A percentile compares a stretch with the other conserved stretches of the same genome.
phyloP scores from a whole-genome alignment of 92 coral and sea anemone genomes.

The Palythoa grandis region DNA sequence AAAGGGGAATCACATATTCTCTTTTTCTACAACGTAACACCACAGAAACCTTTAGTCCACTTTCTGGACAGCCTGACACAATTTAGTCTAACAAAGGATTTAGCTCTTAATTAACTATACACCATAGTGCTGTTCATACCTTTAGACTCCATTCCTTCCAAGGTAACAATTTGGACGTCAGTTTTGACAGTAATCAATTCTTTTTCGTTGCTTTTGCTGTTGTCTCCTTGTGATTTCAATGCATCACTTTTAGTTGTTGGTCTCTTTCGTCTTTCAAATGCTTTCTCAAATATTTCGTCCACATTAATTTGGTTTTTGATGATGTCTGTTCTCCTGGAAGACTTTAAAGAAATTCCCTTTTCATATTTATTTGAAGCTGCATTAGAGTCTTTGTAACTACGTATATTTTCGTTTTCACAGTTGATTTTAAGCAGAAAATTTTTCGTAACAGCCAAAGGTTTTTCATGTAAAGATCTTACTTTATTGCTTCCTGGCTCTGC shows the following conservation, averaged over 20 bases:
- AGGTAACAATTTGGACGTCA: too few relatives aligned
- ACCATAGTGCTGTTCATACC: too few relatives aligned
- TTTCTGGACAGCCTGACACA: too few relatives aligned
- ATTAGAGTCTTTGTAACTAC: not conserved
- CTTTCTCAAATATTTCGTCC: constrained; percentile 24
- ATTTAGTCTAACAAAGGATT: too few relatives aligned
- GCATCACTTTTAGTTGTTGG: not conserved
- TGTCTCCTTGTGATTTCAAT: not conserved
- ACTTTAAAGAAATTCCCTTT: not conserved
- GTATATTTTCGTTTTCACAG: not conserved
- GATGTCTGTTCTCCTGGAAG: not conserved
- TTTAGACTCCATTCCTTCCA: too few relatives aligned
- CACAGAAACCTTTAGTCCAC: too few relatives aligned
- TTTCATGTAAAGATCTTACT: not conserved
- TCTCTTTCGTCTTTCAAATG: constrained; percentile 20
- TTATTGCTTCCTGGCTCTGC: not conserved
- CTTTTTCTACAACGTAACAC: too few relatives aligned
- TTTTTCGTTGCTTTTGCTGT: not conserved
- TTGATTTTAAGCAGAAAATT: not conserved
- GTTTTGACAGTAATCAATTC: too few relatives aligned
- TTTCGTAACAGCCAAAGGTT: not conserved
- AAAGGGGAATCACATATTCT: too few relatives aligned
- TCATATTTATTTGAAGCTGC: not conserved
- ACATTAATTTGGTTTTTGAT: constrained; percentile 1
- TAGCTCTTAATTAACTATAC: too few relatives aligned